These are phyloP conservation scores for Halcyon senegalensis DNA, from an alignment of 2,113 vertebrate genomes.

Conservation along the genomic window DNA sequence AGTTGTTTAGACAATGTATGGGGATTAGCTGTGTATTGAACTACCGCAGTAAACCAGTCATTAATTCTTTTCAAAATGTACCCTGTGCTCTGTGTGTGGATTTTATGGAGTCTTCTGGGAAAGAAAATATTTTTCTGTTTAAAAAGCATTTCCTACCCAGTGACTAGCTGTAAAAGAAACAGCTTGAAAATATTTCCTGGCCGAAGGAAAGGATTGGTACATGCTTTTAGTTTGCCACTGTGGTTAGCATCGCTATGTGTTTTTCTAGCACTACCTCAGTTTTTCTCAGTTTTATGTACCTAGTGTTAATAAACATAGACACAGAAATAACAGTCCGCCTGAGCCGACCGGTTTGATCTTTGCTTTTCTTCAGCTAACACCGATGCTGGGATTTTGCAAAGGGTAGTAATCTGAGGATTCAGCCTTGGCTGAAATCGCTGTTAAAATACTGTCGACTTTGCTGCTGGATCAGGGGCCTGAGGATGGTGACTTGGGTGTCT, in stretches of 20 bases:
- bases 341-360: not conserved
- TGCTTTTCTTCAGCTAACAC: not conserved
- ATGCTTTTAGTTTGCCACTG: not conserved
- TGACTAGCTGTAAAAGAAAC: slow-evolving; percentile 27
- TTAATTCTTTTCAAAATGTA: slow-evolving; percentile 1
- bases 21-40: slow-evolving; percentile 3
- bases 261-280: not conserved
- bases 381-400: not conserved
- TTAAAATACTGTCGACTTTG: not conserved
- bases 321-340: not conserved
- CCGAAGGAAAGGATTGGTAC: not conserved
- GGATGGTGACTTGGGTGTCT: not conserved
- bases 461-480: not conserved
- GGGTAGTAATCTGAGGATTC: not conserved
- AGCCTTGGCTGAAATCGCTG: not conserved
- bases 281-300: not conserved
- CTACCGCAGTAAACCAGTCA: slow-evolving; percentile 31
- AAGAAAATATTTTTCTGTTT: slow-evolving; percentile 43
- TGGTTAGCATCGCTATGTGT: slow-evolving; percentile 16
- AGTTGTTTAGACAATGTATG: not conserved
- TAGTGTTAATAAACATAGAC: slow-evolving; percentile 6
- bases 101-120: slow-evolving; percentile 43
- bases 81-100: not conserved
- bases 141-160: slow-evolving; percentile 42
- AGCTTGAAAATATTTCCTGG: slow-evolving; percentile 36